Base-by-base conservation (phyloP, 2,797 vertebrate genomes). In the Anguilla marmorata region DNA sequence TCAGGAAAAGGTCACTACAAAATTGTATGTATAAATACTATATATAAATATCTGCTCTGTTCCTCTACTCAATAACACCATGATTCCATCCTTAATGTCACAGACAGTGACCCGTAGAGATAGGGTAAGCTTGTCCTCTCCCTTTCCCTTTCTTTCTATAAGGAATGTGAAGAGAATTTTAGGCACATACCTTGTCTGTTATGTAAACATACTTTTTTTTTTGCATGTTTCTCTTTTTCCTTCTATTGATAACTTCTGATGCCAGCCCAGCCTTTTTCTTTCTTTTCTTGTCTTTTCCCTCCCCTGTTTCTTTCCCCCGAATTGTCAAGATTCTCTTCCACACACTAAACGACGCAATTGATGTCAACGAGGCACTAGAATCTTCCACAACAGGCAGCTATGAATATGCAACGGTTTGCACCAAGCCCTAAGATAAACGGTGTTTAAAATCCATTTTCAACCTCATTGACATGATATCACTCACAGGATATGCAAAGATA, bases 81-180 rank as follows among this genome's bases (percentile, higher is more conserved):
- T 3, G 27, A 54, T 54, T 79, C 79, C 66, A 48, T 50, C 41
- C 76, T 54, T 21, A 24, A 19, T 88, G 14, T 60, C 89, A 85
- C 86, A 87, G 66, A 83, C 72, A 50, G 86, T 88, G 80, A 76
- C 86, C 85, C 89, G 84, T 85, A 86, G 72, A 84, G 7, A n/a
- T 37, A 54, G 9, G 72, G 85, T 74, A 85, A 84, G 87, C 86
- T 74, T 58, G 85, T 89, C 88, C 58, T 79, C 89, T 89, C 89
- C 88, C 90, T 89, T 33, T 86, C 91, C 84, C 58, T 89, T 88
- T 92, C 60, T 87, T 66, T 89, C 88, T 54, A 85, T 87, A 92
- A 92, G 92, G 93, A 94, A 94, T 93, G 92, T 94, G 90, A 91
- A 93, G 91, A 92, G 91, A 89, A 89, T 89, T 91, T 84, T 91